Percentiles rank a stretch among this genome's conserved stretches.
Evolutionary conservation across 2,888 invertebrate species (phyloP).

Genomic region (Ditylenchus weischeri): DNA sequence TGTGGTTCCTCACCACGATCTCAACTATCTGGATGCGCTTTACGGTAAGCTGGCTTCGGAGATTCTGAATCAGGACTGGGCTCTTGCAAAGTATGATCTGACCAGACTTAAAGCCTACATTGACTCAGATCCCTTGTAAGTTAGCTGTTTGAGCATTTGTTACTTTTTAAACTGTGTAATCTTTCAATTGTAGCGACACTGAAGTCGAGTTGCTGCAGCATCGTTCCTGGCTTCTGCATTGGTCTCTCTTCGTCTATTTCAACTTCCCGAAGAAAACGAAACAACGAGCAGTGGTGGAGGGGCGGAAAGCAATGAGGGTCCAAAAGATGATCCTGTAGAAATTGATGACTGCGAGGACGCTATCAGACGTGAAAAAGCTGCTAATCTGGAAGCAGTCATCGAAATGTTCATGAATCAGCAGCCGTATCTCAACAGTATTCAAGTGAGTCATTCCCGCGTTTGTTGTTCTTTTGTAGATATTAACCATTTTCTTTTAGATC

Average conservation of each 20-base stretch:
- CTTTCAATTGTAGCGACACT: slow-evolving; percentile 61
- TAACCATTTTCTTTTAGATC: slow-evolving; percentile 71
- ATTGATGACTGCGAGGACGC: too few relatives aligned
- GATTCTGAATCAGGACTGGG: slow-evolving; percentile 77
- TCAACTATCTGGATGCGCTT: slow-evolving; percentile 73
- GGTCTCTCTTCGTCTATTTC: slow-evolving; percentile 98
- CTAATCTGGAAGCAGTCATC: slow-evolving; percentile 92
- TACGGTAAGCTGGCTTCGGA: slow-evolving; percentile 65
- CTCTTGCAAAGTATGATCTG: slow-evolving; percentile 90
- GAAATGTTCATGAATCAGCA: slow-evolving; percentile 86
- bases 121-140: slow-evolving; percentile 74
- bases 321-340: too few relatives aligned
- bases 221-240: slow-evolving; percentile 97
- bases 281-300: too few relatives aligned
- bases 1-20: slow-evolving; percentile 68
- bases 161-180: too few relatives aligned
- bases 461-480: too few relatives aligned
- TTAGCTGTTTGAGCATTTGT: too few relatives aligned
- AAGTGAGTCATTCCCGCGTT: slow-evolving; percentile 67
- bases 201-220: slow-evolving; percentile 85
- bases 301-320: too few relatives aligned
- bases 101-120: slow-evolving; percentile 88
- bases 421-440: slow-evolving; percentile 89
- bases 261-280: slow-evolving; percentile 87
- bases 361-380: too few relatives aligned